These are phyloP conservation scores for Choloepus hoffmanni DNA, from an alignment of 2,113 vertebrate genomes.

Conservation along the genomic window DNA sequence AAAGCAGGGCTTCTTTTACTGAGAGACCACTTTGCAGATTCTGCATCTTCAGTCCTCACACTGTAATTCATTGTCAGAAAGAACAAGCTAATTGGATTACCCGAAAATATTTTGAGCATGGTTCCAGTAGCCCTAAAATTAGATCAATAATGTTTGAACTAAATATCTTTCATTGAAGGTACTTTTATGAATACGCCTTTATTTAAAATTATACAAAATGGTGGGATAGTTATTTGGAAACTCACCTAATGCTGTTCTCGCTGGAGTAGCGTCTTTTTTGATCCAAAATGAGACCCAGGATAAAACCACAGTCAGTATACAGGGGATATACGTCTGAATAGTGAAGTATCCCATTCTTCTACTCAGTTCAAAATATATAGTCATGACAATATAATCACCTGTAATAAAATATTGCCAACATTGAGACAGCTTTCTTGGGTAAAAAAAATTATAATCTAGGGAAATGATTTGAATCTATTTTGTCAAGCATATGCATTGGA, in stretches of 20 bases:
- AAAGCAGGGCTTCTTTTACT: background rate
- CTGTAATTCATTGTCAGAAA: background rate
- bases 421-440: background rate
- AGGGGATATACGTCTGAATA: constrained; percentile 98
- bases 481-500: background rate
- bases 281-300: constrained; percentile 99
- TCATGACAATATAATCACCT: constrained; percentile 99
- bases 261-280: constrained; percentile 98
- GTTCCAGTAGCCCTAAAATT: background rate
- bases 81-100: background rate
- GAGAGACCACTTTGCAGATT: background rate
- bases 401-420: constrained; percentile 62
- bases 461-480: background rate
- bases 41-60: background rate
- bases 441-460: background rate
- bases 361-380: constrained; percentile 96
- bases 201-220: background rate
- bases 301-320: constrained; percentile 97
- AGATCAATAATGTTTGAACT: background rate
- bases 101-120: background rate
- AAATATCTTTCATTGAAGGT: background rate
- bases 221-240: constrained; percentile 28
- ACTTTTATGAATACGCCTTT: background rate
- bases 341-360: constrained; percentile 99
- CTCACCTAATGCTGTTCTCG: constrained; percentile 96